phyloP scores from a whole-genome alignment of 2,888 invertebrate species.

The Nebria brevicollis region DNA sequence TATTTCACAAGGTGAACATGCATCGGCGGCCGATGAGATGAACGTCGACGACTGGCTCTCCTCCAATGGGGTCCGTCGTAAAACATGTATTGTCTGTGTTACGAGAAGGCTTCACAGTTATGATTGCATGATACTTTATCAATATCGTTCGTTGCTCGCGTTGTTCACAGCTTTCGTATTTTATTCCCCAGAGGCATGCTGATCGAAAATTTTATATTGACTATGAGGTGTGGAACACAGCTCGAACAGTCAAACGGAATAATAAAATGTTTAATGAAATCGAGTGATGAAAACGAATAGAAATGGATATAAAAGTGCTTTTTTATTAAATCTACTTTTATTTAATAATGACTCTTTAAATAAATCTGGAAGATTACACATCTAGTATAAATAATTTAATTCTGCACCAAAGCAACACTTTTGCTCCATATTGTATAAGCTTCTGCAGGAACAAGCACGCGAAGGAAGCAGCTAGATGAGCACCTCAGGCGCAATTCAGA shows the following conservation, averaged over 20 bases:
- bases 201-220: not conserved
- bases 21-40: conserved; percentile 4
- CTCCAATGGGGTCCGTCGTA: not conserved
- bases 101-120: conserved; percentile 3
- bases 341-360: too few relatives aligned
- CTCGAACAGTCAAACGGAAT: not conserved
- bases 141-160: not conserved
- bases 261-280: not conserved
- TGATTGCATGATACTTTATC: not conserved
- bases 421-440: too few relatives aligned
- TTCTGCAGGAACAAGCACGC: too few relatives aligned
- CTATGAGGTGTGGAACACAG: not conserved
- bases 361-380: too few relatives aligned
- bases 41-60: not conserved
- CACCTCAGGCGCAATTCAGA: too few relatives aligned
- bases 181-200: not conserved
- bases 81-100: not conserved
- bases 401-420: too few relatives aligned
- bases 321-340: too few relatives aligned
- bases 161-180: not conserved
- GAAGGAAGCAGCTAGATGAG: too few relatives aligned
- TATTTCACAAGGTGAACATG: not conserved
- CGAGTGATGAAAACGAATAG: too few relatives aligned
- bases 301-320: too few relatives aligned
- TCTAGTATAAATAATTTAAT: too few relatives aligned